Conservation (phyloP, 2,888 invertebrate genomes). For the Ditula angustiorana region DNA sequence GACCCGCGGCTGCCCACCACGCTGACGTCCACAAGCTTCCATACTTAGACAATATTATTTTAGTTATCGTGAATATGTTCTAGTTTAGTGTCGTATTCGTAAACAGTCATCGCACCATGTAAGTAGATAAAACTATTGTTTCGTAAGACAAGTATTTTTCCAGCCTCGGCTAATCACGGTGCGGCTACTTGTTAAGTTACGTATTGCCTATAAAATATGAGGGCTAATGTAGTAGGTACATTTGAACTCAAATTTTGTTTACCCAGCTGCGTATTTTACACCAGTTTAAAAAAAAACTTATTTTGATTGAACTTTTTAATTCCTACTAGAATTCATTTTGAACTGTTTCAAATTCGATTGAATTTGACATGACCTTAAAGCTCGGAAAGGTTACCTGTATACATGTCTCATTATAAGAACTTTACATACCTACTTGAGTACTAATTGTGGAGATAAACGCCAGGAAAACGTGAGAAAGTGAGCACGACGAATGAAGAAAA, state of each 20-base stretch:
- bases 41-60: constrained; percentile 35
- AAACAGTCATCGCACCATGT: constrained; percentile 17
- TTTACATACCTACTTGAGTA: neutral
- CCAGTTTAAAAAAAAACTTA: neutral
- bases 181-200: neutral
- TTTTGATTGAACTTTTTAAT: neutral
- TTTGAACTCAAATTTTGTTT: neutral
- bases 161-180: neutral
- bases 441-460: constrained; percentile 5
- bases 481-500: constrained; percentile 16
- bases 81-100: constrained; percentile 19
- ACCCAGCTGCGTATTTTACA: neutral
- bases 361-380: neutral
- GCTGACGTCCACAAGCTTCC: constrained; percentile 38
- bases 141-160: too few species aligned
- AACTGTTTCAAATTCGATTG: too few species aligned
- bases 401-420: neutral
- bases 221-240: neutral
- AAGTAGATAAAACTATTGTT: constrained; percentile 21
- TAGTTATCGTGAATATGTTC: constrained; percentile 14
- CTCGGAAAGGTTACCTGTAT: neutral
- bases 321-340: too few species aligned
- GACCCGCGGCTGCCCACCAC: constrained; percentile 62
- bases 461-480: constrained; percentile 34
- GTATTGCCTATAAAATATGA: neutral